Base-by-base conservation (phyloP, 2,113 vertebrate species). In the Paedocypris sp. region DNA sequence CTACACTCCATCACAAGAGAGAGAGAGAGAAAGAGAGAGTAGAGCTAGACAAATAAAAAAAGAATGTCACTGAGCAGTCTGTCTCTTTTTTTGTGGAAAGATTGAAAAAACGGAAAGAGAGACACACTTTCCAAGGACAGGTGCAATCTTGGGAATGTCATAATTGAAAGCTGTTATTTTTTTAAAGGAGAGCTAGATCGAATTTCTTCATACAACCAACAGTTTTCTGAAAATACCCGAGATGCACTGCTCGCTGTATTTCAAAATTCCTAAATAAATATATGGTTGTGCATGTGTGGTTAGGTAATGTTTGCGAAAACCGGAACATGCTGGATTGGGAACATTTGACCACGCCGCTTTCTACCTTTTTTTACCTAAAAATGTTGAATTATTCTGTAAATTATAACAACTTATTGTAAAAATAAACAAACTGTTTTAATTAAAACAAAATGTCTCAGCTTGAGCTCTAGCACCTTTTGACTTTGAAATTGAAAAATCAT, bases 81-180 rank as follows among this genome's bases (percentile, higher is more conserved):
- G 43, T 57, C 53, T 42, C 53, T 26, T 57, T 57, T 57, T 43
- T 57, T 36, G 16, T 58, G 43, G 39, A 43, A 43, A 22, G 18
- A 58, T 31, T 12, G 54, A 12, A 10, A 19, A 25, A 26, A 11
- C 16, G 6, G 6, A 35, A 42, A 58, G 6, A 41, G 36, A 41
- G 28, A 41, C 13, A 4, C 11, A 20, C 28, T 43, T 58, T 43
- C 26, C 39, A 43, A 45, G 26, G 54, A 58, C 54, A 58, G 54
- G 25, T 58, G 54, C 54, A 58, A 58, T 58, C 54, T 58, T 58
- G 38, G 20, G 38, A 45, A 58, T 58, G 54, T 58, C 39, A 43
- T 43, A 58, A 43, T 58, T 43, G 54, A 58, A 58, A 58, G 39
- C 25, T 32, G 26, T 58, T 58, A 43, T 42, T 32, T 26, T 56